A percentile compares a stretch with the other conserved stretches of the same genome.
Conservation (phyloP, 2,797 vertebrate genomes). For the Hylomyscus alleni region DNA sequence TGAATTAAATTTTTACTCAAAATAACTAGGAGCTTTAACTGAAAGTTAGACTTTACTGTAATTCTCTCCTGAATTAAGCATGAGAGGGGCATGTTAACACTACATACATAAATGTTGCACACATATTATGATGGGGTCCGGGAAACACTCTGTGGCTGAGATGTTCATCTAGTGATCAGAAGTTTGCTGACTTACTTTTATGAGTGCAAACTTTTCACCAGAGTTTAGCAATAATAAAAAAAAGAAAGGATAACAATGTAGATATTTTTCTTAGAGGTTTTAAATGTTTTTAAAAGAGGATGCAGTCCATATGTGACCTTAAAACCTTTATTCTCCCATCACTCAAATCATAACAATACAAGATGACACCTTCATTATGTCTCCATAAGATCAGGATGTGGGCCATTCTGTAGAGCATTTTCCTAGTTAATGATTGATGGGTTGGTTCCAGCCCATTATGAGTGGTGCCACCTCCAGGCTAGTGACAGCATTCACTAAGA, state of each 20-base stretch:
- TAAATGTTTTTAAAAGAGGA: not conserved
- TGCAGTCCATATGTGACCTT: not conserved
- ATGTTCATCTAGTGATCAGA: not conserved
- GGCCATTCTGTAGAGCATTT: no score
- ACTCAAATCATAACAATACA: not conserved
- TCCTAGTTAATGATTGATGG: not conserved
- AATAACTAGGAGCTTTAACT: not conserved
- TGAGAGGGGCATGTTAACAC: not conserved
- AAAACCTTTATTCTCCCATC: not conserved
- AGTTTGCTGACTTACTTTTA: not conserved
- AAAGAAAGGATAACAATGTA: not conserved
- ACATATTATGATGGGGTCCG: not conserved
- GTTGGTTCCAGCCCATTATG: not conserved
- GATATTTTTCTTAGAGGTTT: not conserved
- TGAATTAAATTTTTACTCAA: not conserved
- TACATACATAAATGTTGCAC: not conserved
- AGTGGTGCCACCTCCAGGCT: not conserved
- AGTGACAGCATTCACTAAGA: not conserved
- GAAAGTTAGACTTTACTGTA: not conserved
- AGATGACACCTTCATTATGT: not conserved
- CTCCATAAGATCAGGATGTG: not conserved
- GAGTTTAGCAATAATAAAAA: not conserved
- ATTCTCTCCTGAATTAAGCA: not conserved
- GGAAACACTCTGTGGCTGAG: no score
- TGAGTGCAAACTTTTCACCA: not conserved